Base-by-base conservation (phyloP, 2,888 invertebrate species). In the Drosophila antonietae region DNA sequence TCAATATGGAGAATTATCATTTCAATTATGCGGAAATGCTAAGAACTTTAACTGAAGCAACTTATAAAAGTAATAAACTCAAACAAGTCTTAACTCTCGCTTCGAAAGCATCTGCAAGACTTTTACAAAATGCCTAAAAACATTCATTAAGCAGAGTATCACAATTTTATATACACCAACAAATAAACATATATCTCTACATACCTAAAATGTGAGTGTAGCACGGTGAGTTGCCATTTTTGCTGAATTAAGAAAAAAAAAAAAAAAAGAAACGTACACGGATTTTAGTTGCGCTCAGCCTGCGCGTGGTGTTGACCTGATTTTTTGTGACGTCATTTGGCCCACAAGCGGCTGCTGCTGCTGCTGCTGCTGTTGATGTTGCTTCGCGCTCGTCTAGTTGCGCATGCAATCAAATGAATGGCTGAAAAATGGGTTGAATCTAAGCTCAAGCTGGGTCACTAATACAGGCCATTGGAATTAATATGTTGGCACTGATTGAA, bases 281-380 rank as follows among this genome's bases (percentile, higher is more conserved):
- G 20, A 55, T 55, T 55, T 56, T 18, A 44, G 47, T 9, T 65
- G 63, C 58, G 74, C 65, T 62, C 71, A 64, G 76, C 61, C 65
- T 58, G 41, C 70, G 71, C 46, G 44, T 68, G 59, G 63, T 68
- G 77, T 73, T 90, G 90, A 90, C 89, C 89, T 90, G 90, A 88
- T 90, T 90, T 80, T 51, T 56, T 55, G 78, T 90, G 90, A 90
- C 90, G 90, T 90, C 89, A 90, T 87, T 85, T 82, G 65, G 63
- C 73, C 70, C 64, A 67, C 67, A 66, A 72, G 15, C 35, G 12
- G 35, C 35, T 35, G 35, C 10, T 9, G 33, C 2, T 33, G 33
- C 9, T 33, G 33, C 8, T 33, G 35, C 35, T 35, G 35, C 9
- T 33, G 33, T 10, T 33, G 33, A 9, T 23, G 78, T 64, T 20